Evolutionary conservation across 1,140 invertebrate species (phyloP).

Genomic region (Drosophila nannoptera): DNA sequence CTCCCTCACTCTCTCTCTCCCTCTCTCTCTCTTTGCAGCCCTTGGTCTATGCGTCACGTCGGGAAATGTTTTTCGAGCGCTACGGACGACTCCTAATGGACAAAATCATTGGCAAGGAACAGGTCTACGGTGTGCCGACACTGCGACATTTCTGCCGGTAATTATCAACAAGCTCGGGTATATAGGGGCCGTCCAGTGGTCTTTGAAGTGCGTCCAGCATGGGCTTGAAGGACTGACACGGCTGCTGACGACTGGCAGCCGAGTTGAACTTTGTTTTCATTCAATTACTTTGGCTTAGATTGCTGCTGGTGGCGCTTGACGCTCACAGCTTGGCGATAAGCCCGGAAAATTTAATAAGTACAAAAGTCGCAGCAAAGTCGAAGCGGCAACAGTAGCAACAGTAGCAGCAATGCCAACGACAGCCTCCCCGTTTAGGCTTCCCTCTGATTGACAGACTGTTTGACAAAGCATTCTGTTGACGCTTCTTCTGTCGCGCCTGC

Average conservation of each 20-base stretch:
- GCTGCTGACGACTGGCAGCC: conserved; percentile 50
- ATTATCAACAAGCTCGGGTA: conserved; percentile 50
- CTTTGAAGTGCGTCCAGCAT: conserved; percentile 17
- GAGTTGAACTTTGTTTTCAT: conserved; percentile 67
- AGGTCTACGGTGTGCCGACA: conserved; percentile 77
- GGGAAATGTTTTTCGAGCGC: conserved; percentile 82
- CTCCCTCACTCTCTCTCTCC: not conserved
- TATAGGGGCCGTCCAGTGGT: conserved; percentile 25
- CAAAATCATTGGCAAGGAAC: conserved; percentile 81
- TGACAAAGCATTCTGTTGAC: conserved; percentile 59
- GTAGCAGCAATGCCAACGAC: not conserved
- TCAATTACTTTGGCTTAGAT: conserved; percentile 71
- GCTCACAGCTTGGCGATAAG: conserved; percentile 55
- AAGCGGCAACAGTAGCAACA: not conserved
- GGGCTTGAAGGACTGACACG: conserved; percentile 9
- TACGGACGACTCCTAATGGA: conserved; percentile 83
- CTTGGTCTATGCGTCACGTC: conserved; percentile 77
- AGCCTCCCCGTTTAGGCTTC: not conserved
- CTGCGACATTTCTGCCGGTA: conserved; percentile 82
- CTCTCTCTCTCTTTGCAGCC: conserved; percentile 49
- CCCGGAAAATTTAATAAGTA: conserved; percentile 66
- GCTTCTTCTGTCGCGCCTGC: conserved; percentile 23
- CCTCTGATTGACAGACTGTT: conserved; percentile 39
- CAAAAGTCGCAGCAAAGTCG: conserved; percentile 32
- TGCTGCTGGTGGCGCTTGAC: conserved; percentile 28